These are phyloP conservation scores for Siniperca knerii DNA, from an alignment of 2,113 vertebrate species.

Conservation along the genomic window DNA sequence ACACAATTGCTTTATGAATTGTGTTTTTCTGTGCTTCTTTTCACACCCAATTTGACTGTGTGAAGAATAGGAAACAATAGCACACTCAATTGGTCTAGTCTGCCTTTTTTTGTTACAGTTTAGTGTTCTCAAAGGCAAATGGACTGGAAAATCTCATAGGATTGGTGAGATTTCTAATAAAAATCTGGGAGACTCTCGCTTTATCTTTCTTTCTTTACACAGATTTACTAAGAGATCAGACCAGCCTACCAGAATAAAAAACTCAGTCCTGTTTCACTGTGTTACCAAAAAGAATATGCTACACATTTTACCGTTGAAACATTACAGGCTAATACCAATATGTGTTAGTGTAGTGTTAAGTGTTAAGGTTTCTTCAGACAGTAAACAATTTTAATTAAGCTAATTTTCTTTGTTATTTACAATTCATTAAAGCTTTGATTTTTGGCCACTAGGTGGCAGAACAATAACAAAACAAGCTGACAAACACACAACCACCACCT, in stretches of 20 bases:
- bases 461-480: background rate
- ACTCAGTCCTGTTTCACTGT: background rate
- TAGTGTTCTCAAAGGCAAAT: background rate
- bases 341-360: background rate
- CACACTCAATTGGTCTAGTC: background rate
- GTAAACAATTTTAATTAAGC: background rate
- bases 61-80: conserved; percentile 10
- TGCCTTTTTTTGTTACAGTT: conserved; percentile 11
- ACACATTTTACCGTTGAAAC: background rate
- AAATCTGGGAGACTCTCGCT: background rate
- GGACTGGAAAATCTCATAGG: background rate
- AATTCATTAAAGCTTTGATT: background rate
- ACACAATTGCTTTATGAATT: conserved; percentile 18
- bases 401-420: background rate
- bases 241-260: background rate
- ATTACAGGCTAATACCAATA: background rate
- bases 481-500: background rate
- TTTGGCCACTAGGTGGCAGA: background rate
- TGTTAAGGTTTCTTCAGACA: background rate
- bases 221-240: background rate
- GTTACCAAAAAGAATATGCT: background rate
- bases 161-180: background rate
- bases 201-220: background rate
- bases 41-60: background rate
- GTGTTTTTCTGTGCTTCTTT: conserved; percentile 12